phyloP scores from a whole-genome alignment of 1,140 invertebrate genomes.

The Bombus huntii region DNA sequence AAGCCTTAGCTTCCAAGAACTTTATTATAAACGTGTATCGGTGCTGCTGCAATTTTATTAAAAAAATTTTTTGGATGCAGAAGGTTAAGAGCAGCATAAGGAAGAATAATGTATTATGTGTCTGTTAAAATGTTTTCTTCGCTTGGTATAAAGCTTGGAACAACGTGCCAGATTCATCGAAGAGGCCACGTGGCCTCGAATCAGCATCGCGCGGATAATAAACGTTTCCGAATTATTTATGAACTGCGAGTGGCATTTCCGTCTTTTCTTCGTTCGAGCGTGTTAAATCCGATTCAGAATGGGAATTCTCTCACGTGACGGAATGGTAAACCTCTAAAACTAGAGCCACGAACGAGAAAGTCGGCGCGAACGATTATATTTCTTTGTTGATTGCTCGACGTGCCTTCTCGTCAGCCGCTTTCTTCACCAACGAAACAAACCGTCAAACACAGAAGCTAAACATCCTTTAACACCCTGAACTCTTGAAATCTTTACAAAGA shows the following conservation, averaged over 20 bases:
- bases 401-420: slow-evolving; percentile 13
- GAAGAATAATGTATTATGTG: not conserved
- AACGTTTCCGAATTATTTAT: slow-evolving; percentile 65
- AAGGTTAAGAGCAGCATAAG: not conserved
- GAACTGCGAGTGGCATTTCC: slow-evolving; percentile 58
- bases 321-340: slow-evolving; percentile 45
- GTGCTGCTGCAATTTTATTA: not conserved
- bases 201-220: slow-evolving; percentile 51
- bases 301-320: slow-evolving; percentile 45
- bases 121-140: not conserved
- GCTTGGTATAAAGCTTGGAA: no score
- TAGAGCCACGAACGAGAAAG: slow-evolving; percentile 33
- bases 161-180: not conserved
- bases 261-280: slow-evolving; percentile 35
- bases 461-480: not conserved
- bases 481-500: not conserved
- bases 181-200: slow-evolving; percentile 27
- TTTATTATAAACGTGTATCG: not conserved
- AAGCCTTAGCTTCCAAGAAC: not conserved
- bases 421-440: not conserved
- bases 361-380: slow-evolving; percentile 1
- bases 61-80: not conserved
- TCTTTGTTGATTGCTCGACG: slow-evolving; percentile 16
- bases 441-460: not conserved
- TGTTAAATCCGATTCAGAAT: slow-evolving; percentile 19